phyloP scores from a whole-genome alignment of 1,140 invertebrate species.

The Atta cephalotes region DNA sequence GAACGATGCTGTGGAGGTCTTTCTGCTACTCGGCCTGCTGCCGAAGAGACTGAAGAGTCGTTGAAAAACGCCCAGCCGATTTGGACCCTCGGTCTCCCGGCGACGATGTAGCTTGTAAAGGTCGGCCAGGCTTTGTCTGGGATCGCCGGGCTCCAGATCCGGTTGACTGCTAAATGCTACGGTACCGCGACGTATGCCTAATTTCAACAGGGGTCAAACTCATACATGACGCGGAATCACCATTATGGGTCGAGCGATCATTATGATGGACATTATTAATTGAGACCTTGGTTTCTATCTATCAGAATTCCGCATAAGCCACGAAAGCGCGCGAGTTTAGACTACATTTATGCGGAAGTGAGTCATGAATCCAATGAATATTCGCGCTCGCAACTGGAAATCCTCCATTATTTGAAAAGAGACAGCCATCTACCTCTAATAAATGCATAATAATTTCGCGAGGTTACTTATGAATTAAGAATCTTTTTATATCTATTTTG shows the following conservation, averaged over 20 bases:
- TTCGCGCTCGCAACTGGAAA: not conserved
- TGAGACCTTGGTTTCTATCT: conserved; percentile 18
- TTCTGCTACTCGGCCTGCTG: conserved; percentile 88
- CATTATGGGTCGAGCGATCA: conserved; percentile 16
- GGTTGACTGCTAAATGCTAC: conserved; percentile 90
- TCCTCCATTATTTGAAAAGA: not conserved
- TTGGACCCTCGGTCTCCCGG: conserved; percentile 82
- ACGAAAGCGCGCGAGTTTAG: conserved; percentile 58
- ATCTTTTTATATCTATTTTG: not conserved
- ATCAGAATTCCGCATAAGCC: conserved; percentile 46
- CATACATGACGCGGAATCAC: conserved; percentile 33
- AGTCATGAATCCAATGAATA: conserved; percentile 3
- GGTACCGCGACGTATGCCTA: conserved; percentile 84
- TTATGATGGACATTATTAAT: conserved; percentile 52
- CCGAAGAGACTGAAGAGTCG: conserved; percentile 87
- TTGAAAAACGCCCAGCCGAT: conserved; percentile 84
- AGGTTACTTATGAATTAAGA: not conserved
- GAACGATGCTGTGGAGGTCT: conserved; percentile 89
- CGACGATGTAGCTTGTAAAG: conserved; percentile 83
- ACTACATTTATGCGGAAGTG: conserved; percentile 48
- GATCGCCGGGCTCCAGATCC: conserved; percentile 80
- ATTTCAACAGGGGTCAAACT: conserved; percentile 68
- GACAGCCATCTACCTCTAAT: not conserved
- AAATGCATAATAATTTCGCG: conserved; percentile 1
- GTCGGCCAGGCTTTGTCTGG: conserved; percentile 82